These are phyloP conservation scores for Pterois miles DNA, from an alignment of 2,797 vertebrate species.

Conservation along the genomic window DNA sequence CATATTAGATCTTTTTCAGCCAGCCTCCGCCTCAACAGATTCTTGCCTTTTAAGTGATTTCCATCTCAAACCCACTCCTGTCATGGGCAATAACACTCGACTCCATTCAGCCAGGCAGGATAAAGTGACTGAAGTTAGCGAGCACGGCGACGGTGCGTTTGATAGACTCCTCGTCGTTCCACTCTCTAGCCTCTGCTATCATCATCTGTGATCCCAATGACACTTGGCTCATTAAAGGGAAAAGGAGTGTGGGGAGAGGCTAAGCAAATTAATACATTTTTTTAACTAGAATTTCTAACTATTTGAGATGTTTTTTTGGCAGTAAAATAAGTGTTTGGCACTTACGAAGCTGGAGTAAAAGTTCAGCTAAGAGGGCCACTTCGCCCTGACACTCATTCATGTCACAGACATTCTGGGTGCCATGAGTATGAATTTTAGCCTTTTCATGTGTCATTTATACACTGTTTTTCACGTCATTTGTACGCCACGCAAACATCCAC, in stretches of 20 bases:
- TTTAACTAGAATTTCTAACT: constrained; percentile 18
- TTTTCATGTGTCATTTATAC: too few relatives aligned
- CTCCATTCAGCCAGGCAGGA: constrained; percentile 60
- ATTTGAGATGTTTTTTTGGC: constrained; percentile 20
- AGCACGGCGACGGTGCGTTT: constrained; percentile 39
- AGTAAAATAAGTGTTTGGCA: constrained; percentile 15
- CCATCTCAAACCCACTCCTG: constrained; percentile 67
- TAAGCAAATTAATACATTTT: constrained; percentile 43
- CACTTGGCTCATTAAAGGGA: constrained; percentile 59
- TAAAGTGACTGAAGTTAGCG: constrained; percentile 51
- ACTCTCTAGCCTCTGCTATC: constrained; percentile 43
- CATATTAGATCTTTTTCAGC: constrained; percentile 61
- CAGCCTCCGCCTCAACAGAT: constrained; percentile 57
- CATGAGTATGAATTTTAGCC: too few relatives aligned
- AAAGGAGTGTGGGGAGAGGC: constrained; percentile 17
- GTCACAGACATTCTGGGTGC: neutral
- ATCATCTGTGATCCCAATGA: constrained; percentile 56
- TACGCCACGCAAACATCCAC: too few relatives aligned
- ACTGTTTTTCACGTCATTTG: too few relatives aligned
- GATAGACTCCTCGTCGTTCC: constrained; percentile 54
- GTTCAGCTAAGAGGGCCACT: constrained; percentile 3
- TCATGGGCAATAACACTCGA: constrained; percentile 68
- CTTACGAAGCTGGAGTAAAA: neutral
- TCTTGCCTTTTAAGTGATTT: constrained; percentile 72
- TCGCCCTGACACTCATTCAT: neutral